phyloP scores from a whole-genome alignment of 2,797 vertebrate species.

The Phoxinus dragarum region DNA sequence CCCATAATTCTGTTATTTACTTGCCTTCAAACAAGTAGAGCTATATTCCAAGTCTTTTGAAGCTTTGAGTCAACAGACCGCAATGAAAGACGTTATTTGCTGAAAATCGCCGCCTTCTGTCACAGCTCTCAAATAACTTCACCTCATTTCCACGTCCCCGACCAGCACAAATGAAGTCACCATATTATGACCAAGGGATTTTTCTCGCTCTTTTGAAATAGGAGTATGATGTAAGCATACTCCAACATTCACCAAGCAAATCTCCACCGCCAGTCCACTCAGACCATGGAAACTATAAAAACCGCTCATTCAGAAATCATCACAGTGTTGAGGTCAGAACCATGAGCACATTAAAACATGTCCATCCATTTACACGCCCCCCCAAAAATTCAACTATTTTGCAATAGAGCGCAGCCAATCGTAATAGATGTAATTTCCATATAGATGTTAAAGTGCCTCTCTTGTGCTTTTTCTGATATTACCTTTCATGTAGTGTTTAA shows the following conservation, averaged over 20 bases:
- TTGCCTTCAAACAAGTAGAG: not conserved
- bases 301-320: not conserved
- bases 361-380: not conserved
- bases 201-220: constrained; percentile 13
- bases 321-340: not conserved
- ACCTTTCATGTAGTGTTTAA: not conserved
- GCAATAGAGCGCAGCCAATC: not conserved
- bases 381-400: not conserved
- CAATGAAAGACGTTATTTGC: not conserved
- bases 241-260: constrained; percentile 21
- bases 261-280: not conserved
- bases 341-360: not conserved
- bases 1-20: not conserved
- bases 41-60: not conserved
- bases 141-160: not conserved
- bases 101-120: not conserved
- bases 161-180: constrained; percentile 6
- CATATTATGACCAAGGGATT: not conserved
- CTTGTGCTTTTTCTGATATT: not conserved
- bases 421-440: not conserved
- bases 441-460: not conserved
- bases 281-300: constrained; percentile 9
- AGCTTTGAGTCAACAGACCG: not conserved
- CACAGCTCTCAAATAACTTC: constrained; percentile 1
- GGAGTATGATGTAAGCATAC: constrained; percentile 8